Evolutionary conservation across 2,888 invertebrate species (phyloP).

Genomic region (Cheilosia variabilis): DNA sequence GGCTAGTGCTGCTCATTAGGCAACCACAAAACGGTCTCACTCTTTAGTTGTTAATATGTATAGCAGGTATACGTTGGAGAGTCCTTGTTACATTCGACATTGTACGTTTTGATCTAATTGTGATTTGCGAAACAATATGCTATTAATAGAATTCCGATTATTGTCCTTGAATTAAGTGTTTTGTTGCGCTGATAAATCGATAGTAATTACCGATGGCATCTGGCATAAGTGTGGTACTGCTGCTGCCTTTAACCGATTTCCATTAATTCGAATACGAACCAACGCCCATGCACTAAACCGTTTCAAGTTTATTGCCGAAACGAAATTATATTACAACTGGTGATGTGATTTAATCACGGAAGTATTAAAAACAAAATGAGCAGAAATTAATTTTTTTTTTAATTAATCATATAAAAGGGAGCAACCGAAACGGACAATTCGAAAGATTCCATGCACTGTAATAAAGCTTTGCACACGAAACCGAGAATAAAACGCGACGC

Average conservation of each 20-base stretch:
- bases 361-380: constrained; percentile 33
- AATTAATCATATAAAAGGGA: constrained; percentile 48
- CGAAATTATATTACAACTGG: constrained; percentile 18
- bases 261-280: constrained; percentile 21
- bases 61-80: no score
- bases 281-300: constrained; percentile 23
- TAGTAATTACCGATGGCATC: no score
- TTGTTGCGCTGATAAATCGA: not conserved
- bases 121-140: constrained; percentile 26
- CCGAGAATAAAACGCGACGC: constrained; percentile 3
- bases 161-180: constrained; percentile 35
- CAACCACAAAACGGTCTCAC: constrained; percentile 20
- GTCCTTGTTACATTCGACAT: not conserved
- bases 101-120: constrained; percentile 23
- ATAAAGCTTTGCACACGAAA: constrained; percentile 46
- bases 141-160: constrained; percentile 28
- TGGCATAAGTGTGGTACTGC: not conserved
- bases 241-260: not conserved
- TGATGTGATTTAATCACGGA: constrained; percentile 44
- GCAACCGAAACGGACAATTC: constrained; percentile 7
- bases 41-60: no score
- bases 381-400: constrained; percentile 48
- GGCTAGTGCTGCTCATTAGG: constrained; percentile 23
- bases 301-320: constrained; percentile 12
- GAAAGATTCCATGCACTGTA: constrained; percentile 6